Conservation (phyloP, 2,797 vertebrate species). For the Margarornis squamiger region DNA sequence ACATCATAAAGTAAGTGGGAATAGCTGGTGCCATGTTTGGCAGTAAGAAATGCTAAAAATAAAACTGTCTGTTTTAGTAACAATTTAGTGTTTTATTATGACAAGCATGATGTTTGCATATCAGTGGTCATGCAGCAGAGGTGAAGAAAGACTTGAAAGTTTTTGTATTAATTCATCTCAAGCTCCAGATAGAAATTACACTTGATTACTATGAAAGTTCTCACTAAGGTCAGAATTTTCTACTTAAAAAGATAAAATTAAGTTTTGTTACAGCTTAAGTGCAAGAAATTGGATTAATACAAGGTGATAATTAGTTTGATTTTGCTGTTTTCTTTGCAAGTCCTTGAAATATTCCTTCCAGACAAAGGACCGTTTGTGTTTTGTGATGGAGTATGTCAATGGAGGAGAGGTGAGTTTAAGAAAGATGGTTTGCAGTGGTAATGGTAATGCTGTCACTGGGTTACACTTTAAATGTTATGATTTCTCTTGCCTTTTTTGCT, state of each 20-base stretch:
- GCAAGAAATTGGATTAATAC: slow-evolving; percentile 2
- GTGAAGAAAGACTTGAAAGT: neutral
- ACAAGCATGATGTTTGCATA: neutral
- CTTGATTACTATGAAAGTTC: neutral
- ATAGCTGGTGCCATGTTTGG: neutral
- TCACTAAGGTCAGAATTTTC: neutral
- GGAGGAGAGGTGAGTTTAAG: slow-evolving; percentile 90
- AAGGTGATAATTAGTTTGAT: slow-evolving; percentile 43
- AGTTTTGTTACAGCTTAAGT: slow-evolving; percentile 21
- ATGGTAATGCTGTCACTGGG: neutral
- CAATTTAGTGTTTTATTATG: neutral
- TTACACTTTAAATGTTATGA: neutral
- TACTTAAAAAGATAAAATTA: neutral
- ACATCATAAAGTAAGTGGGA: neutral
- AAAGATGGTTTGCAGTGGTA: neutral
- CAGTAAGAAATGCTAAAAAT: neutral
- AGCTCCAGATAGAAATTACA: neutral
- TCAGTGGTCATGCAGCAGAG: neutral
- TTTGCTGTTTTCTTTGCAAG: slow-evolving; percentile 84
- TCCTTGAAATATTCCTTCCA: slow-evolving; percentile 99
- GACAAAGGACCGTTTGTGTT: slow-evolving; percentile 98
- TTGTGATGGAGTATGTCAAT: slow-evolving; percentile 98
- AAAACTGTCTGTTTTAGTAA: neutral
- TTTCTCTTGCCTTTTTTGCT: neutral
- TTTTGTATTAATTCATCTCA: slow-evolving; percentile 1